Evolutionary conservation across 2,113 vertebrate species (phyloP), one percentile per base, ranked within the genome.

Genomic region (Anguilla japonica): DNA sequence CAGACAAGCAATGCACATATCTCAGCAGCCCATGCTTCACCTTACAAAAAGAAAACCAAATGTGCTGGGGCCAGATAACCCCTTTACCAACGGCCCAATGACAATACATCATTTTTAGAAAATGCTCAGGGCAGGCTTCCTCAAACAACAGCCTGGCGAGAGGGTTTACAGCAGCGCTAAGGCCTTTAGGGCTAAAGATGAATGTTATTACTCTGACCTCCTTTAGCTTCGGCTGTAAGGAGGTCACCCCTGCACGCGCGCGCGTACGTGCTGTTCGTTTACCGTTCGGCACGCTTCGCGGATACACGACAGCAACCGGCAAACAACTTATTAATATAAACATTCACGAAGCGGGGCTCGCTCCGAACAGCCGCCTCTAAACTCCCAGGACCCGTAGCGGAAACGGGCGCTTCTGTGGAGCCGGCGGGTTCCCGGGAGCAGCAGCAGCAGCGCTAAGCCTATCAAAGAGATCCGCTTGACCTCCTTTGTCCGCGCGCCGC

Each of bases 391-490:
- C 26, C 4, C 9, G 71, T n/a, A 75, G 29, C 11, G 71, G 29
- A 75, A 75, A 75, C 34, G 3, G n/a, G n/a, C 9, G n/a, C 71
- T 75, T 75, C 71, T 75, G 71, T 75, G 3, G 50, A 80, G 84
- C 79, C 34, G 26, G n/a, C 67, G 5, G 46, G 84, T 56, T 83
- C 67, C 71, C 20, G 57, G 16, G 85, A 16, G 71, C 26, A 40
- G 79, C 34, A 78, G n/a, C n/a, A 34, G 34, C 34, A 34, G 34
- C 18, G 29, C 50, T 84, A 83, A 50, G 79, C 79, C 41, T 16
- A 84, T 79, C 85, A 84, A 20, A 84, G 71, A 34, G 83, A 53
- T 57, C 81, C 79, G 79, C 41, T 41, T 87, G 82, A 87, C 88
- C 85, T 87, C 85, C 71, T 86, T 87, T 81, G 83, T 84, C 63